Base-by-base conservation (phyloP, 2,888 invertebrate species). In the Spatulosminthurus flaviceps region DNA sequence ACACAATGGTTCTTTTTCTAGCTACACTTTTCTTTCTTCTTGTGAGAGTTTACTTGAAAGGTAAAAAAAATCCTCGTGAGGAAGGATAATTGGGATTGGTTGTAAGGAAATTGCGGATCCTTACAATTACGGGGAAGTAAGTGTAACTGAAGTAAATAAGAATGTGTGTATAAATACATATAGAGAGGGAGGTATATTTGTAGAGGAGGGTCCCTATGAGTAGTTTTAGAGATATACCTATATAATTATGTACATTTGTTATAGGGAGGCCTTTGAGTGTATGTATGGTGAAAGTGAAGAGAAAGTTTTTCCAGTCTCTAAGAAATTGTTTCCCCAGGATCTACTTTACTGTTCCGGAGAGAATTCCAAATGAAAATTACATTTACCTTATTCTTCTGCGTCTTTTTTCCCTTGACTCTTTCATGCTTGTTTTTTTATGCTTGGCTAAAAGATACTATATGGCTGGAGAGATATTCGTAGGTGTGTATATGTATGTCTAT, bases 281-380 rank as follows among this genome's bases (percentile, higher is more conserved):
- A 34, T 34, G 34, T 34, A 34, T 34, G 34, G 34, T 34, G 34
- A 34, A 9, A 9, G 34, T 34, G 34, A 34, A 19, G n/a, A 51
- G 51, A 13, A 51, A 51, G 51, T 51, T 51, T n/a, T 51, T n/a
- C n/a, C 16, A 51, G n/a, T 51, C 5, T 7, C 41, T 16, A 51
- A 51, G 51, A n/a, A 51, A 51, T 13, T 51, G 51, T 51, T 51
- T 51, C 51, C 51, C 51, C 51, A 51, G 51, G 51, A 51, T 51
- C 9, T n/a, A 51, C 19, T 51, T 51, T 13, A 16, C 9, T 16
- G 16, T 51, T 51, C 51, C 16, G n/a, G 51, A 51, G 51, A 51
- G 51, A 69, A 34, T 29, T 69, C 13, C 21, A 29, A 69, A 69
- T 69, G 69, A 69, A 69, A 69, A 69, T 69, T 29, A 29, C 69